Conservation (phyloP, 2,888 invertebrate species). For the Hemistola chrysoprasaria region DNA sequence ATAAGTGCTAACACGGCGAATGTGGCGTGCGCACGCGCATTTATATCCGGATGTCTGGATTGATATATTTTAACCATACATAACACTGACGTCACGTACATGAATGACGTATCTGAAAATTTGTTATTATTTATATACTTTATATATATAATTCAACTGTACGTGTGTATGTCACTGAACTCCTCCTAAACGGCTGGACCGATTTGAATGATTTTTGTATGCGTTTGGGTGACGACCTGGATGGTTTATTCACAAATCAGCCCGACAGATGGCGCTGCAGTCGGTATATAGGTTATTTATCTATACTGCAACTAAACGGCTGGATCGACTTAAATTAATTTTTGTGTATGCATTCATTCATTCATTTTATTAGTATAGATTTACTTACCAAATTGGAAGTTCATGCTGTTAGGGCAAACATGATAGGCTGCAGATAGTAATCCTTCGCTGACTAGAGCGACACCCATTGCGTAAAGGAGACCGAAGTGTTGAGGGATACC, state of each 20-base stretch:
- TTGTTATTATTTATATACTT: too few relatives aligned
- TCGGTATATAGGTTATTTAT: too few relatives aligned
- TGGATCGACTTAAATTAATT: too few relatives aligned
- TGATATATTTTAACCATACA: constrained; percentile 95
- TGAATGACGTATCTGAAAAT: constrained; percentile 93
- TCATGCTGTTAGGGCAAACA: constrained; percentile 93
- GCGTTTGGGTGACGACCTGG: too few relatives aligned
- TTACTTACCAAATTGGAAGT: constrained; percentile 92
- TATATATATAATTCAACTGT: too few relatives aligned
- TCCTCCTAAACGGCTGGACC: too few relatives aligned
- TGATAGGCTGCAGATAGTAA: constrained; percentile 95
- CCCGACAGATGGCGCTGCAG: too few relatives aligned
- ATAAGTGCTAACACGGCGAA: constrained; percentile 90
- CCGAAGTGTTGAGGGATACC: constrained; percentile 93
- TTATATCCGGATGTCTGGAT: constrained; percentile 93
- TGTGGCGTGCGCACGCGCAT: constrained; percentile 90
- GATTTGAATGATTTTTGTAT: too few relatives aligned
- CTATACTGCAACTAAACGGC: too few relatives aligned
- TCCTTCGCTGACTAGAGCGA: constrained; percentile 93
- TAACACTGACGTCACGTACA: constrained; percentile 94
- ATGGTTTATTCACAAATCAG: too few relatives aligned
- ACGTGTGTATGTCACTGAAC: too few relatives aligned
- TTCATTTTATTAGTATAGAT: background rate
- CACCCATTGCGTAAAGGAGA: constrained; percentile 93
- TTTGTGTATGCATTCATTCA: too few relatives aligned